Base-by-base conservation (phyloP, 2,888 invertebrate species). In the Lacanobia oleracea region DNA sequence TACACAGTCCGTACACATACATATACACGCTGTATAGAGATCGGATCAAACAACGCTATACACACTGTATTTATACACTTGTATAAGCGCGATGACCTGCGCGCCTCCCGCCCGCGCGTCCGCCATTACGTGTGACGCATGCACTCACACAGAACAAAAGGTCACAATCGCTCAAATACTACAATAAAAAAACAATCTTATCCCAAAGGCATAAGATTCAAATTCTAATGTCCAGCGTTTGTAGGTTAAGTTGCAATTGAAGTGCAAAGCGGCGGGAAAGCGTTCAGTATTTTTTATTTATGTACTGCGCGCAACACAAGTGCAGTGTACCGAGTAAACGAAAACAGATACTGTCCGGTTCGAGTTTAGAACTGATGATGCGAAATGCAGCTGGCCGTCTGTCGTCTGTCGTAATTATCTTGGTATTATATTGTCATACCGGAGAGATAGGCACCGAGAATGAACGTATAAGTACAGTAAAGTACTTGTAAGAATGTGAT, bases 61-160 rank as follows among this genome's bases (percentile, higher is more conserved):
- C 79, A 74, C 51, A 79, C 68, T 88, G 86, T 87, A 86, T 88
- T 87, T 87, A 86, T 88, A 88, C 80, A 82, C 84, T 84, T 88
- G 81, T 89, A 89, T 80, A 85, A 92, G 95, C 93, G 92, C 95
- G 95, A 95, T 95, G 95, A 95, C 95, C 95, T 89, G 94, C 83
- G 83, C 87, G 87, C 91, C 90, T 81, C 89, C 86, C 88, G 82
- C 81, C 85, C 86, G 86, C 83, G 83, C 85, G 83, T 77, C 89
- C 90, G 89, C 91, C 92, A 90, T 91, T 91, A 90, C 89, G 90
- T 92, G 93, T 94, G 94, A 93, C 94, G 94, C 93, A 93, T 93
- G 91, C 84, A 82, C 76, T 83, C 79, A 83, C 75, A 67, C 84
- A 75, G 68, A 72, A 69, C 78, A 75, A 86, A 92, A 92, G 88